Evolutionary conservation across 2,888 invertebrate genomes (phyloP).

Genomic region (Venusia cambrica): DNA sequence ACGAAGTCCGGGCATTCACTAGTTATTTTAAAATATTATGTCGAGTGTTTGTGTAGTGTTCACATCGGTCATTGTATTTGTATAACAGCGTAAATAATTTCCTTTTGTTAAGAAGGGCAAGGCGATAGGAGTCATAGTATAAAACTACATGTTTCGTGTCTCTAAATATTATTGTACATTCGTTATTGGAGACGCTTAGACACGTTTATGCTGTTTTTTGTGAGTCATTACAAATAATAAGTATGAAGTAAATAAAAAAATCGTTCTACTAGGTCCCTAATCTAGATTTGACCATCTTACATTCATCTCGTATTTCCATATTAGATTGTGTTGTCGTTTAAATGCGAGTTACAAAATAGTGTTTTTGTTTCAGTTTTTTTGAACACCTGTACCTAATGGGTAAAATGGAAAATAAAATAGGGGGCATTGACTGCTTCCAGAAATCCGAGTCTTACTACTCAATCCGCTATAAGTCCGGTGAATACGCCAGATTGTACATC

Average conservation of each 20-base stretch:
- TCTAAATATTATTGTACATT: conserved; percentile 3
- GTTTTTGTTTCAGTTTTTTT: no score
- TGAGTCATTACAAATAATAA: conserved; percentile 21
- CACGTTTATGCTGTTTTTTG: conserved; percentile 15
- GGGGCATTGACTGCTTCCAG: conserved; percentile 43
- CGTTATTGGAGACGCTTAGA: not conserved
- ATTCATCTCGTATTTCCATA: no score
- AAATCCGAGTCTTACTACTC: conserved; percentile 49
- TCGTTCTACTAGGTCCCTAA: no score
- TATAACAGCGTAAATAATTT: conserved; percentile 28
- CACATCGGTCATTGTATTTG: no score
- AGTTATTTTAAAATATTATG: no score
- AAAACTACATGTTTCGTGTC: conserved; percentile 11
- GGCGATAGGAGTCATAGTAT: conserved; percentile 20
- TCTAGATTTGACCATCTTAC: no score
- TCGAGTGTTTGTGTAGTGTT: no score
- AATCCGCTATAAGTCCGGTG: conserved; percentile 52
- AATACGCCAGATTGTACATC: conserved; percentile 54
- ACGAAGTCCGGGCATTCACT: no score
- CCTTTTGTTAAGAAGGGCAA: conserved; percentile 34
- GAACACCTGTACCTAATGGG: no score
- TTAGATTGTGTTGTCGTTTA: no score
- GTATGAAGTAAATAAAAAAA: no score
- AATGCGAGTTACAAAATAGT: no score
- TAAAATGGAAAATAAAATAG: conserved; percentile 32